Evolutionary conservation across 2,888 invertebrate species (phyloP).

Genomic region (Oxystoma pomonae): DNA sequence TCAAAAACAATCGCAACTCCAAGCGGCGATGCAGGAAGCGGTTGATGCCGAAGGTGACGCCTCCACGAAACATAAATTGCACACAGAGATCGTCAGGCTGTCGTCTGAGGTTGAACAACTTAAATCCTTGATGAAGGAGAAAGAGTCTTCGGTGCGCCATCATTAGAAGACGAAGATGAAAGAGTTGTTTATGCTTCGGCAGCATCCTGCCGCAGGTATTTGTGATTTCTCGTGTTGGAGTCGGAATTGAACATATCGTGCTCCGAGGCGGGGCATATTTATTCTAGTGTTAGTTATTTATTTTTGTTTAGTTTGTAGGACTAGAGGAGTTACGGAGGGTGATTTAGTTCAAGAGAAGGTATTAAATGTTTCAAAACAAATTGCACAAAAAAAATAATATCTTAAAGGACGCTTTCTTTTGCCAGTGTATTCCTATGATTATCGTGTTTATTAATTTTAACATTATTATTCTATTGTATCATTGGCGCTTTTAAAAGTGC

Average conservation of each 20-base stretch:
- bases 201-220: slow-evolving; percentile 17
- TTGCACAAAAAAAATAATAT: slow-evolving; percentile 34
- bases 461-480: slow-evolving; percentile 27
- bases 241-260: slow-evolving; percentile 39
- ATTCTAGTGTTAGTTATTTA: slow-evolving; percentile 41
- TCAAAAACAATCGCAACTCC: slow-evolving; percentile 41
- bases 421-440: slow-evolving; percentile 37
- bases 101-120: slow-evolving; percentile 89
- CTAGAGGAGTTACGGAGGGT: not conserved
- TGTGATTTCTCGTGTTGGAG: slow-evolving; percentile 37
- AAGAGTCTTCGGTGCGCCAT: slow-evolving; percentile 19
- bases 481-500: slow-evolving; percentile 33
- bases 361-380: slow-evolving; percentile 21
- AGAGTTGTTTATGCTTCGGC: slow-evolving; percentile 15
- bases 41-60: slow-evolving; percentile 42
- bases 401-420: slow-evolving; percentile 35
- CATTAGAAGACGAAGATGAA: slow-evolving; percentile 21
- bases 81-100: slow-evolving; percentile 80
- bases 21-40: slow-evolving; percentile 28
- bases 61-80: slow-evolving; percentile 71
- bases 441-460: slow-evolving; percentile 26
- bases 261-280: slow-evolving; percentile 38
- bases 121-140: slow-evolving; percentile 66
- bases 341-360: slow-evolving; percentile 5
- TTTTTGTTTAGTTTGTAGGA: slow-evolving; percentile 33